Evolutionary conservation across 2,797 vertebrate species (phyloP).

Genomic region (Florisuga fusca): DNA sequence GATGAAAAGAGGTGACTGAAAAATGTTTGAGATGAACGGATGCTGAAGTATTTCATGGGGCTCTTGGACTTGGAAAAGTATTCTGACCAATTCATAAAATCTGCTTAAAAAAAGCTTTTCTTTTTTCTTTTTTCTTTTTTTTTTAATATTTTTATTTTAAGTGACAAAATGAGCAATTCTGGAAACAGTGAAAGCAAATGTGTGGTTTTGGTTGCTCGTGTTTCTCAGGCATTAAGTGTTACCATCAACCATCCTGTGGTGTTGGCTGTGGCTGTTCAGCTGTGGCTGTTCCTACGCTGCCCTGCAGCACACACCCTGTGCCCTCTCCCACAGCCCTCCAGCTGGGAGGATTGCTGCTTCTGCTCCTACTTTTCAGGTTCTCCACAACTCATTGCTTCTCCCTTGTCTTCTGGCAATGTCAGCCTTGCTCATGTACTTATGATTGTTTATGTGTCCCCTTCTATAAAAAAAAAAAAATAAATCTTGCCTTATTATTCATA

Average conservation of each 20-base stretch:
- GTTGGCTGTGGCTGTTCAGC: not conserved
- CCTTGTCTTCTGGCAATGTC: not conserved
- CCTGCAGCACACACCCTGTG: not conserved
- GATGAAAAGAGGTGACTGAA: not conserved
- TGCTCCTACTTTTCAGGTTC: not conserved
- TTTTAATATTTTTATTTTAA: not conserved
- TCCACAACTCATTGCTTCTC: not conserved
- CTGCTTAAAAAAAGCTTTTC: not conserved
- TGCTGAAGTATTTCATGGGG: not conserved
- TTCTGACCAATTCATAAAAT: not conserved
- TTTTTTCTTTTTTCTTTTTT: not conserved
- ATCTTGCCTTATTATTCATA: not conserved
- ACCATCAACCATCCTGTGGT: not conserved
- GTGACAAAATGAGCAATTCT: not conserved
- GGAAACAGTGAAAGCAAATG: not conserved
- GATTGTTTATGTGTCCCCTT: not conserved
- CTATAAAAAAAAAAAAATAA: not conserved
- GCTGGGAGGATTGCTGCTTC: not conserved
- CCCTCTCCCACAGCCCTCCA: not conserved
- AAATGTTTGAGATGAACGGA: not conserved
- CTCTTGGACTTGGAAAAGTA: rapidly evolving
- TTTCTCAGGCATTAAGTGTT: not conserved
- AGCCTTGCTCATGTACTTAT: not conserved
- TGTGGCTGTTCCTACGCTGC: rapidly evolving
- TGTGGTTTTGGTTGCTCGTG: not conserved